A percentile compares a stretch with the other conserved stretches of the same genome.
phyloP scores from a whole-genome alignment of 2,113 vertebrate genomes.

The Todiramphus chloris region DNA sequence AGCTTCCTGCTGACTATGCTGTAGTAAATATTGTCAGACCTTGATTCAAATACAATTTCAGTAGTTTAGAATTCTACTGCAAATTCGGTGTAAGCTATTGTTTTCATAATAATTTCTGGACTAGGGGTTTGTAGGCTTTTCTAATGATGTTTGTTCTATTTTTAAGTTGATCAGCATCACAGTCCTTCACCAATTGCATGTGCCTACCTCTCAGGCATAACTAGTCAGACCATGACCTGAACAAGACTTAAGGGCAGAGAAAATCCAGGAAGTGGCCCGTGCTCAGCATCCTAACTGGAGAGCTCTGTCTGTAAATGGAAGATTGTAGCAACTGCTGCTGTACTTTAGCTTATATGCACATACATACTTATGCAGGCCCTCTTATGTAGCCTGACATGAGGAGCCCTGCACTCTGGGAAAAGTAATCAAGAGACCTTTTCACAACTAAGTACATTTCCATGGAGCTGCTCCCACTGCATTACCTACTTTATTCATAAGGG shows the following conservation, averaged over 20 bases:
- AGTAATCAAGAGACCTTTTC: background rate
- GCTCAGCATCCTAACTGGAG: background rate
- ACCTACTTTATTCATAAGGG: fast-evolving
- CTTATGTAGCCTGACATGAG: background rate
- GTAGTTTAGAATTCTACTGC: background rate
- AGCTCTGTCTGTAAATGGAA: background rate
- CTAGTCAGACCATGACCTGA: background rate
- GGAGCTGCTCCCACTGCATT: background rate
- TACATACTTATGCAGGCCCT: background rate
- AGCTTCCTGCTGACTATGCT: background rate
- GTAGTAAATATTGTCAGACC: background rate
- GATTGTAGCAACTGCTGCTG: background rate
- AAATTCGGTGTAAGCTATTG: background rate
- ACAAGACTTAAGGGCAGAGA: background rate
- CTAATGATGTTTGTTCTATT: background rate
- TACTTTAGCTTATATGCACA: fast-evolving
- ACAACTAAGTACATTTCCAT: background rate
- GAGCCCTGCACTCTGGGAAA: background rate
- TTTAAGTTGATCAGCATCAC: background rate
- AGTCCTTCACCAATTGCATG: background rate
- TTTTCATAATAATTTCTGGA: background rate
- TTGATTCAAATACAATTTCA: background rate
- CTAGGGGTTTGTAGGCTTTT: background rate
- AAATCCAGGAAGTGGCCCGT: no score
- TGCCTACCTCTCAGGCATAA: background rate